Evolutionary conservation across 2,888 invertebrate genomes (phyloP).

Genomic region (Linnaemya vulpina): DNA sequence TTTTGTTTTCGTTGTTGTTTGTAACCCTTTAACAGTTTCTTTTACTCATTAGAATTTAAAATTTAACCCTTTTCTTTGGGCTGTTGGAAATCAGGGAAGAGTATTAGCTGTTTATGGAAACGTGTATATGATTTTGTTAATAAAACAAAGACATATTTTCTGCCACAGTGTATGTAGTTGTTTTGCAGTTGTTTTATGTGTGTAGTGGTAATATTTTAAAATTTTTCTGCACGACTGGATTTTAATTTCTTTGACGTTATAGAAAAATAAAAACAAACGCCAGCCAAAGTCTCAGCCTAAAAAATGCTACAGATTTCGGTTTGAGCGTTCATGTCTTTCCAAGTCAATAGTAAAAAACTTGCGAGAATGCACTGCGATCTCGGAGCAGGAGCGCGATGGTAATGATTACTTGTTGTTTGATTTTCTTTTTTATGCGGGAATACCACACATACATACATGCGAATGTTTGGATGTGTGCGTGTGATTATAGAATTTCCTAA

Average conservation of each 20-base stretch:
- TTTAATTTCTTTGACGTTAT: constrained; percentile 82
- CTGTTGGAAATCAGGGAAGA: constrained; percentile 31
- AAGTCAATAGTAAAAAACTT: constrained; percentile 62
- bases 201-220: constrained; percentile 79
- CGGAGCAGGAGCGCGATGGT: constrained; percentile 46
- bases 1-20: too few species aligned
- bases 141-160: constrained; percentile 65
- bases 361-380: constrained; percentile 4
- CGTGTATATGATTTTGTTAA: constrained; percentile 55
- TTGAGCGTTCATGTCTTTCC: constrained; percentile 42
- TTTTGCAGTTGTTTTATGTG: constrained; percentile 1
- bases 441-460: background rate
- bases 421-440: constrained; percentile 40
- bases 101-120: constrained; percentile 60
- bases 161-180: constrained; percentile 52
- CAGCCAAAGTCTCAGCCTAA: constrained; percentile 42
- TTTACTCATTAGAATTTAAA: constrained; percentile 65
- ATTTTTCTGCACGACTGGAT: constrained; percentile 83
- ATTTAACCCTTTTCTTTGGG: constrained; percentile 69
- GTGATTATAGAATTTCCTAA: constrained; percentile 5
- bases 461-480: background rate
- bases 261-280: constrained; percentile 49
- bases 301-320: constrained; percentile 68
- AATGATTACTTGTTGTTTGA: constrained; percentile 68
- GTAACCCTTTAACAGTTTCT: constrained; percentile 68